Base-by-base conservation (phyloP, 2,113 vertebrate species). In the Trogon surrucura region DNA sequence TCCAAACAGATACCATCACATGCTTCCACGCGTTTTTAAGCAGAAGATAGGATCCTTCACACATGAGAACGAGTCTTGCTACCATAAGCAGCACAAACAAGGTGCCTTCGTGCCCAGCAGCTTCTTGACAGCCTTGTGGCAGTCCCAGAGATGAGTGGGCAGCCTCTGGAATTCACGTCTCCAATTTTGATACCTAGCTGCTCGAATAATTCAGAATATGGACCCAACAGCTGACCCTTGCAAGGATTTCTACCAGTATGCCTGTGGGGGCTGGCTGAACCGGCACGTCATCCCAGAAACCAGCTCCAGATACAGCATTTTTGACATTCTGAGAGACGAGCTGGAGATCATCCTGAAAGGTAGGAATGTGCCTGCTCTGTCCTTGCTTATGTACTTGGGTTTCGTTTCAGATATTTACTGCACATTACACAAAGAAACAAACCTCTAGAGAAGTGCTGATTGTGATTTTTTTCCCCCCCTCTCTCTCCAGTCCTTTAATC, bases 281-380 rank as follows among this genome's bases (percentile, higher is more conserved):
- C 95, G 94, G 18, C 98, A 99, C 0, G 98, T 99, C n/a, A 99
- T 99, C 89, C 99, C 99, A 0, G 99, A 99, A 97, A 99, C 99
- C 75, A 99, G 98, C 97, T 99, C 99, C 21, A 98, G 98, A 12
- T 99, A 99, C 97, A 99, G 99, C 50, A 98, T 99, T 91, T 99
- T 99, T 36, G 99, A 99, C 98, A 98, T 99, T 96, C 98, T 99
- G 32, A 98, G 99, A 12, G 99, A 99, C 5, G 98, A 99, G 93
- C 98, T 99, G 97, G 99, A 99, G 97, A 99, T 99, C 91, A 97
- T 99, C 88, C 98, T 99, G 22, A 99, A 99, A 98, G 99, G 99
- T 99, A 97, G 95, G 94, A 67, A 27, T 2, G 14, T 10, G 50
- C 23, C 60, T 70, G 5, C 56, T 57, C 77, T 74, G 1, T 2